These are phyloP conservation scores for Acholoe squamosa DNA, from an alignment of 2,888 invertebrate genomes.

Conservation along the genomic window DNA sequence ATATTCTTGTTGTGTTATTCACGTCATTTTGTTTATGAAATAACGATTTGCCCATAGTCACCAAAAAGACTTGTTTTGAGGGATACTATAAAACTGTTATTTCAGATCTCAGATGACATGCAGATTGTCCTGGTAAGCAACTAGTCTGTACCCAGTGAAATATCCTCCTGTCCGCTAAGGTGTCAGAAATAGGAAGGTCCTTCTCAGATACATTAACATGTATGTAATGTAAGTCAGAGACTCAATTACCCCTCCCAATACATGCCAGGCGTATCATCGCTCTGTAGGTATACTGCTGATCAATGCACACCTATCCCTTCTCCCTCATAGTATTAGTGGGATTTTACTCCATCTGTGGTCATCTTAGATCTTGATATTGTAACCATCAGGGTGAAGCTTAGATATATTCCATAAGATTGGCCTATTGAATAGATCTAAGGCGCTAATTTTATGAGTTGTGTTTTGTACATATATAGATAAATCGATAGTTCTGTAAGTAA, in stretches of 20 bases:
- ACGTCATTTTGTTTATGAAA: no score
- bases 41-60: no score
- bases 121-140: constrained; percentile 35
- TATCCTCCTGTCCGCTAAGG: not conserved
- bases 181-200: not conserved
- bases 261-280: not conserved
- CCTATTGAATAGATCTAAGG: not conserved
- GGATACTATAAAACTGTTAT: constrained; percentile 30
- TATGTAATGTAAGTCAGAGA: constrained; percentile 24
- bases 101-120: not conserved
- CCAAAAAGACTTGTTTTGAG: not conserved
- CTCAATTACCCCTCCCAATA: not conserved
- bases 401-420: not conserved
- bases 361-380: not conserved
- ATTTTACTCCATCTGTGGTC: not conserved
- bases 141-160: not conserved
- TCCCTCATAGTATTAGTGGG: not conserved
- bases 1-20: no score
- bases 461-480: not conserved
- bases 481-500: not conserved
- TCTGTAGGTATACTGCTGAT: not conserved
- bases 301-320: not conserved
- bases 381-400: not conserved
- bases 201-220: constrained; percentile 34
- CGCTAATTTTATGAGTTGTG: not conserved